phyloP scores from a whole-genome alignment of 2,888 invertebrate species.

The Phytoseiulus persimilis region DNA sequence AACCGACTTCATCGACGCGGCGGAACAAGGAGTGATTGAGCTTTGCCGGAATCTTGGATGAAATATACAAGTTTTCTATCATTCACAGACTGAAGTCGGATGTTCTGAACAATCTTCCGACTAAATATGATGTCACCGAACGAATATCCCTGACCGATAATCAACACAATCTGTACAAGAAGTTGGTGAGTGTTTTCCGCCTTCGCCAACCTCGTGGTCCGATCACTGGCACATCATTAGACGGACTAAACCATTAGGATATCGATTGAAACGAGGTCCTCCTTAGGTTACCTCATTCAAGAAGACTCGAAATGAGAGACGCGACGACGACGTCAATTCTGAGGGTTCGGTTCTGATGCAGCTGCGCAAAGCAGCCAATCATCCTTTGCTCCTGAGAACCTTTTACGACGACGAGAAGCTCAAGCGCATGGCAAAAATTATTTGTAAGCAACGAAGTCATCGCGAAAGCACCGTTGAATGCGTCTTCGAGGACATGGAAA shows the following conservation, averaged over 20 bases:
- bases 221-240: no score
- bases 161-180: constrained; percentile 67
- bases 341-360: constrained; percentile 68
- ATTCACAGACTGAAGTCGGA: constrained; percentile 43
- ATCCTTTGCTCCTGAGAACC: constrained; percentile 72
- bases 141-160: constrained; percentile 61
- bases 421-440: constrained; percentile 61
- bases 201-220: no score
- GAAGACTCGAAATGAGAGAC: constrained; percentile 40
- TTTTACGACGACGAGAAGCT: constrained; percentile 59
- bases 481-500: constrained; percentile 74
- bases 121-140: constrained; percentile 66
- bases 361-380: constrained; percentile 84
- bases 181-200: constrained; percentile 60
- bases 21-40: neutral
- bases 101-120: constrained; percentile 63
- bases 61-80: neutral
- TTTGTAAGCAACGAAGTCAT: constrained; percentile 61
- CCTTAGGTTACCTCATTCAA: constrained; percentile 10
- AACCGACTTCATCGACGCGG: no score
- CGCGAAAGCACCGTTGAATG: constrained; percentile 62
- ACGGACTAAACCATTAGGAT: no score
- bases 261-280: no score
- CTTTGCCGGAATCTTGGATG: neutral
- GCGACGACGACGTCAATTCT: constrained; percentile 40